Percentiles rank a stretch among this genome's conserved stretches.
These are phyloP conservation scores for Ficedula albicollis DNA, from an alignment of 2,797 vertebrate genomes.

Conservation along the genomic window DNA sequence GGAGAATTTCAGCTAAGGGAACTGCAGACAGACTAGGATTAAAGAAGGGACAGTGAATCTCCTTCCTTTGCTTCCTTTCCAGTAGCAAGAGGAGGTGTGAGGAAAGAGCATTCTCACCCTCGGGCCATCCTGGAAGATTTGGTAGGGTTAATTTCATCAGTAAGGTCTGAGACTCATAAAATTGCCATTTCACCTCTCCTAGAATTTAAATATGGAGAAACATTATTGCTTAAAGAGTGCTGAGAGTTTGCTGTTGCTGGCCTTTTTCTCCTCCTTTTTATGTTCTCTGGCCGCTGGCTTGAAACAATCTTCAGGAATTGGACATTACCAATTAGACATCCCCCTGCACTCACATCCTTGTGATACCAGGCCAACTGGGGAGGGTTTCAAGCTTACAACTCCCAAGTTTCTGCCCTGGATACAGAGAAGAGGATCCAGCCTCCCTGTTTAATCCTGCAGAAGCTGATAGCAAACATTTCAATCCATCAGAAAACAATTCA, in stretches of 20 bases:
- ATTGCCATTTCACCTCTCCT: background rate
- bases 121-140: background rate
- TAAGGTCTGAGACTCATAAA: background rate
- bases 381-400: background rate
- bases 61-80: background rate
- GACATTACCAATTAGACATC: background rate
- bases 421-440: background rate
- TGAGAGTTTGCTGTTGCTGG: background rate
- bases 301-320: background rate
- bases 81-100: background rate
- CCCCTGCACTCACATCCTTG: background rate
- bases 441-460: background rate
- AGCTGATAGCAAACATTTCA: background rate
- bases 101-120: background rate
- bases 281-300: background rate
- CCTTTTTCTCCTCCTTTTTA: background rate
- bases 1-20: background rate
- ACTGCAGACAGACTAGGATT: background rate
- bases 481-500: background rate
- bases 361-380: background rate
- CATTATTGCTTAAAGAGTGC: rapidly evolving
- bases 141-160: background rate
- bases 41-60: background rate
- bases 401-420: background rate
- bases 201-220: background rate